phyloP scores from a whole-genome alignment of 2,888 invertebrate species.

The Fragum whitleyi region DNA sequence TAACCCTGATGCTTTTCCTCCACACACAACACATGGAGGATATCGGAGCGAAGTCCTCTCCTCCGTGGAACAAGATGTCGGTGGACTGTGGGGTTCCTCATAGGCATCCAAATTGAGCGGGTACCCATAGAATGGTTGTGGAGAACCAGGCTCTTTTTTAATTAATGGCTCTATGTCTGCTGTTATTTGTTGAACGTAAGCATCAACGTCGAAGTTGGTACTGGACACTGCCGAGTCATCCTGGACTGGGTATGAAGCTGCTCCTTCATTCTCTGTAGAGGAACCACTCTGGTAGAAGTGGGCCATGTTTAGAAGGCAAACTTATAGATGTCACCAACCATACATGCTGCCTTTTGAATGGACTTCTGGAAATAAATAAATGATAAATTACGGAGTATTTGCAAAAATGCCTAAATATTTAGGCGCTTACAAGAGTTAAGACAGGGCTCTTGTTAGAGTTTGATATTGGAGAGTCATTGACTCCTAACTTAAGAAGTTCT shows the following conservation, averaged over 20 bases:
- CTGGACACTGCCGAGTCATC: background rate
- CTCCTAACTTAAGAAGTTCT: too few relatives aligned
- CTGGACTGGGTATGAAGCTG: background rate
- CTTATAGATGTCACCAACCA: too few relatives aligned
- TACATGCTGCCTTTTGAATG: too few relatives aligned
- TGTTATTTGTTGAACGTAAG: background rate
- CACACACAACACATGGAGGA: conserved; percentile 61
- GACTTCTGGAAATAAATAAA: too few relatives aligned
- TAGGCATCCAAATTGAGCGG: background rate
- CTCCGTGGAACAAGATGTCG: conserved; percentile 10
- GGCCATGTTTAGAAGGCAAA: background rate
- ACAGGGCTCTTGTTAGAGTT: too few relatives aligned
- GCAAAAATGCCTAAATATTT: too few relatives aligned
- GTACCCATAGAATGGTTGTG: background rate
- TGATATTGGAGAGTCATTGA: too few relatives aligned
- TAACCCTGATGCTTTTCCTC: conserved; percentile 62
- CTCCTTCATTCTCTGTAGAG: background rate
- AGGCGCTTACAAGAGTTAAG: too few relatives aligned
- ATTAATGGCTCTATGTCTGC: background rate
- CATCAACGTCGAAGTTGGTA: background rate
- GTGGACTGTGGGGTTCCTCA: background rate
- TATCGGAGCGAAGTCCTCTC: conserved; percentile 45
- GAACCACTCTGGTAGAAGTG: background rate
- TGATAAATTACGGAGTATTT: too few relatives aligned
- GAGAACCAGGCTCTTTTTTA: background rate